Evolutionary conservation across 2,888 invertebrate genomes (phyloP).

Genomic region (Chymomyza procnemis): DNA sequence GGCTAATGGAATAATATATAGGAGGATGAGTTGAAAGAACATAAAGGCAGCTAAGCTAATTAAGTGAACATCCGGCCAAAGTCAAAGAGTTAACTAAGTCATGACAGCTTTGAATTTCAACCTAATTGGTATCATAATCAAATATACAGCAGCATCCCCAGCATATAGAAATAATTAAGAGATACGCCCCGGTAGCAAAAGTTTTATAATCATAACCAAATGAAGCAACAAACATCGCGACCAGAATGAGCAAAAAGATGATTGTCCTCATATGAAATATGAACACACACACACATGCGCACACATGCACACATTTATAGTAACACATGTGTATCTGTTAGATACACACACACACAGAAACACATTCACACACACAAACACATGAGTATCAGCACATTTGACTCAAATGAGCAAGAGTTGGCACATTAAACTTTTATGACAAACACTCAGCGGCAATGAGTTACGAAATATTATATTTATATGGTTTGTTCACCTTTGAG

Average conservation of each 20-base stretch:
- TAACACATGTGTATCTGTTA: background rate
- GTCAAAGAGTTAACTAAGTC: slow-evolving; percentile 1
- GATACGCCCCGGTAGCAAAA: slow-evolving; percentile 31
- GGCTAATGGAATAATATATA: background rate
- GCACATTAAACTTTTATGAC: slow-evolving; percentile 18
- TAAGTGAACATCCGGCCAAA: slow-evolving; percentile 38
- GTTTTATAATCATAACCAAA: slow-evolving; percentile 36
- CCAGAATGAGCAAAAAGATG: slow-evolving; percentile 33
- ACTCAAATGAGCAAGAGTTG: background rate
- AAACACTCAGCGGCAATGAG: slow-evolving; percentile 12
- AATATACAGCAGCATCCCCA: slow-evolving; percentile 30
- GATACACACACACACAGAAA: background rate
- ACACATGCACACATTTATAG: background rate
- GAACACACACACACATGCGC: background rate
- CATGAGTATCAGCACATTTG: slow-evolving; percentile 24
- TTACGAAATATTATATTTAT: background rate
- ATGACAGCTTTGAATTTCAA: slow-evolving; percentile 18
- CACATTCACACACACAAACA: background rate
- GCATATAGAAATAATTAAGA: slow-evolving; percentile 71
- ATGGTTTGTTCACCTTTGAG: background rate
- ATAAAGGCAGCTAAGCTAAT: slow-evolving; percentile 39
- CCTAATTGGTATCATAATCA: slow-evolving; percentile 65
- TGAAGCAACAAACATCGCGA: slow-evolving; percentile 37
- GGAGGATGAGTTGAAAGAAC: background rate
- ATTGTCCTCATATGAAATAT: slow-evolving; percentile 45